Percentiles rank a stretch among this genome's conserved stretches.
These are phyloP conservation scores for Alectura lathami DNA, from an alignment of 2,113 vertebrate species.

Conservation along the genomic window DNA sequence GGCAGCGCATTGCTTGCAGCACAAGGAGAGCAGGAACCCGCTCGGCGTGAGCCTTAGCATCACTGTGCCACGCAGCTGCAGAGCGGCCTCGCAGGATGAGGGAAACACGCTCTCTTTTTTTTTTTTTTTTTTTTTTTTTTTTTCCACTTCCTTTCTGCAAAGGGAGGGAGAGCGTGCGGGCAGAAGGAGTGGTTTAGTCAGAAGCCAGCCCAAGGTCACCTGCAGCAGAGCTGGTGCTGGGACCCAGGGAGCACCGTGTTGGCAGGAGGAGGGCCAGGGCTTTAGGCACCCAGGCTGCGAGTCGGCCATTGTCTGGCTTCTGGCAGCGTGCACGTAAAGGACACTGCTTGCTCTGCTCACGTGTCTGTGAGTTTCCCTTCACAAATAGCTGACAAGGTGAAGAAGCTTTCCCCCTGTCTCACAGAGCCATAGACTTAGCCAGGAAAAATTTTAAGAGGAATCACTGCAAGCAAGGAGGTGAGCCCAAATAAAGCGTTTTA, in stretches of 20 bases:
- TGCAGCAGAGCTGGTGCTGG: not conserved
- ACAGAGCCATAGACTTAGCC: rapidly evolving
- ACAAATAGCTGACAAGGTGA: rapidly evolving
- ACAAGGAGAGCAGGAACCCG: not conserved
- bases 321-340: not conserved
- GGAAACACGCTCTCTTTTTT: not conserved
- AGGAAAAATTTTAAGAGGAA: not conserved
- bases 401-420: not conserved
- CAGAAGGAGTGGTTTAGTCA: too few species aligned
- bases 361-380: not conserved
- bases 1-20: not conserved
- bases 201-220: not conserved
- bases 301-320: not conserved
- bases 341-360: not conserved
- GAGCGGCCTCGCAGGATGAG: not conserved
- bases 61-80: not conserved
- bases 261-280: too few species aligned
- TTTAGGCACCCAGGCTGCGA: not conserved
- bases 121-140: not conserved
- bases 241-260: not conserved
- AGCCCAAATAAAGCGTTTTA: not conserved
- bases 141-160: too few species aligned
- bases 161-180: not conserved
- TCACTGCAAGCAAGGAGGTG: not conserved
- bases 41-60: not conserved